Evolutionary conservation across 2,888 invertebrate genomes (phyloP), one percentile per base, ranked within the genome.

Genomic region (Tholera decimalis): DNA sequence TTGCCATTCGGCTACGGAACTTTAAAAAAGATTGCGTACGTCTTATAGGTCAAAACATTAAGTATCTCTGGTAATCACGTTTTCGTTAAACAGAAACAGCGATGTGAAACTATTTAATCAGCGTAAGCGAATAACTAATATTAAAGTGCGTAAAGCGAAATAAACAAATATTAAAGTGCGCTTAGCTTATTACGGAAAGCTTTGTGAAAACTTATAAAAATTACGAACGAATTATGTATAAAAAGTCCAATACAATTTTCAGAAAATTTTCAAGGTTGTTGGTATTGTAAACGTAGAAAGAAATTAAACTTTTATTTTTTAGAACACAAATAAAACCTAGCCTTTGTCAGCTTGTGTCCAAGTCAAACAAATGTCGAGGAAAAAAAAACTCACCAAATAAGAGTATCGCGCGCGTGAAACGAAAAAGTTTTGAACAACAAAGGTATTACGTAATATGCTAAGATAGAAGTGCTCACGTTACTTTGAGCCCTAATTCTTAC

Each of bases 91-190:
- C 30, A 26, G 3, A 43, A 39, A 37, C 15, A 60, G 11, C 2
- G 26, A 13, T 11, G 20, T 46, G 20, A 18, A 37, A 46, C 26
- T 47, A 18, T 61, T 20, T 35, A 22, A 51, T 51, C 22, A 44
- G 8, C 18, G 18, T 41, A 15, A 35, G 11, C 13, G 41, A 50
- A 13, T 28, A 41, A n/a, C n/a, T n/a, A 43, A 33, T 41, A 47
- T 39, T 39, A 64, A 43, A 63, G 3, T 46, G n/a, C n/a, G 33
- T n/a, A n/a, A n/a, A n/a, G n/a, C n/a, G n/a, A n/a, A n/a, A n/a
- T n/a, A n/a, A n/a, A n/a, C 22, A 41, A 43, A 33, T 41, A 47
- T 39, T 39, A 64, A 43, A 63, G 3, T 46, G n/a, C n/a, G 33
- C 8, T 3, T 26, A 35, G 11, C 28, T 22, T 44, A 35, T 28